phyloP scores from a whole-genome alignment of 1,140 invertebrate genomes.

The Tachypleus tridentatus region DNA sequence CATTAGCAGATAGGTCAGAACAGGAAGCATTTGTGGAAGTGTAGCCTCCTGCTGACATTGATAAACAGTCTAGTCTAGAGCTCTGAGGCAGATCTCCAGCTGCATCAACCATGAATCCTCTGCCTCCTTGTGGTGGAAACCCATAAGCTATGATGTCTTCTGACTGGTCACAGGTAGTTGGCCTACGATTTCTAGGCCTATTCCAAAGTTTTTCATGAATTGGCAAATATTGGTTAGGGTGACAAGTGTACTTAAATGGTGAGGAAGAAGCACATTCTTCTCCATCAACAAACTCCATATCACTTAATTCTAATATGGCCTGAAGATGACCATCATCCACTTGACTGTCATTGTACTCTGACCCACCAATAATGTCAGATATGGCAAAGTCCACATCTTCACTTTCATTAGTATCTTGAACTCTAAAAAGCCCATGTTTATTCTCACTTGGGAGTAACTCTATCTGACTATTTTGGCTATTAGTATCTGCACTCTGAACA shows the following conservation, averaged over 20 bases:
- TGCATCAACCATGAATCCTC: not conserved
- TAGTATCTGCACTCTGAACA: conserved; percentile 76
- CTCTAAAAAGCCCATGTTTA: too few relatives aligned
- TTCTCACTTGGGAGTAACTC: not conserved
- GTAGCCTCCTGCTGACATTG: conserved; percentile 50
- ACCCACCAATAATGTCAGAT: too few relatives aligned
- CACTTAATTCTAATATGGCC: too few relatives aligned
- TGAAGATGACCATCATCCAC: too few relatives aligned
- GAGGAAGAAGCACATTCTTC: conserved; percentile 29
- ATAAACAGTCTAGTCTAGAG: conserved; percentile 47
- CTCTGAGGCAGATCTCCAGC: not conserved
- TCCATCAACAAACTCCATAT: conserved; percentile 20
- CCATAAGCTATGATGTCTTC: too few relatives aligned
- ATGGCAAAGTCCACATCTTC: too few relatives aligned
- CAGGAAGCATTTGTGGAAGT: conserved; percentile 47
- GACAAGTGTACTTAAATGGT: conserved; percentile 55
- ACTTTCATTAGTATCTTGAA: too few relatives aligned
- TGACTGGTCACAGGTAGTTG: too few relatives aligned
- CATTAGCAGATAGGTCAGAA: conserved; percentile 66
- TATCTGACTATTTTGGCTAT: conserved; percentile 33
- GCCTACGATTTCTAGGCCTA: too few relatives aligned
- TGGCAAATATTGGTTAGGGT: conserved; percentile 74
- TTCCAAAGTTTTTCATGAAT: conserved; percentile 11
- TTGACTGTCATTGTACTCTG: too few relatives aligned
- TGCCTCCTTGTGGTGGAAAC: not conserved